Percentiles rank a stretch among this genome's conserved stretches.
Conservation (phyloP, 2,797 vertebrate genomes). For the Dendrocincla tyrannina region DNA sequence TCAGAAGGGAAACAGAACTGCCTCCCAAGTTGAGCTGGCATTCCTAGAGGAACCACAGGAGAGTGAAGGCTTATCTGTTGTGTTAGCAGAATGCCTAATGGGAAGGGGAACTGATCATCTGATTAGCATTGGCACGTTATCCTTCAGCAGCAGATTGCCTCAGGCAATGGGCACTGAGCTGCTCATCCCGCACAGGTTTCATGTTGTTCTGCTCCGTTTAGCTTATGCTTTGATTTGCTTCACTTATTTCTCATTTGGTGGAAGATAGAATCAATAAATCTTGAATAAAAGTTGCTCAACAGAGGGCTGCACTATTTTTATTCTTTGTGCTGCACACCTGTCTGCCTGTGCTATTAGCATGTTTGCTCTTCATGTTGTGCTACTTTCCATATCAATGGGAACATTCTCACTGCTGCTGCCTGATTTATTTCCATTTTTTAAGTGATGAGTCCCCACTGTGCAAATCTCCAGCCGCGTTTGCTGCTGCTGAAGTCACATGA, state of each 20-base stretch:
- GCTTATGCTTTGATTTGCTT: constrained; percentile 49
- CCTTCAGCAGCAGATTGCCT: constrained; percentile 49
- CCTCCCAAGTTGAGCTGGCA: not conserved
- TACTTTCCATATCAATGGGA: not conserved
- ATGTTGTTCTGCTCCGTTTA: constrained; percentile 28
- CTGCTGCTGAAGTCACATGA: not conserved
- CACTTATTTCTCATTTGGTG: constrained; percentile 40
- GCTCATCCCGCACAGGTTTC: not conserved
- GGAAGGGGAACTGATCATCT: constrained; percentile 1
- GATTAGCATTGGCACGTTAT: constrained; percentile 33
- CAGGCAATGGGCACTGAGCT: not conserved
- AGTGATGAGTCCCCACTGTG: not conserved
- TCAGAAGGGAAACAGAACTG: not conserved
- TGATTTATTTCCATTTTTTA: not conserved
- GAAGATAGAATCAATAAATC: constrained; percentile 39
- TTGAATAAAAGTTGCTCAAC: not conserved
- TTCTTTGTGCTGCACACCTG: not conserved
- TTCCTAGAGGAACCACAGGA: not conserved
- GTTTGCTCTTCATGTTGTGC: not conserved
- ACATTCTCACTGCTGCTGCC: not conserved
- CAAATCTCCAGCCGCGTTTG: not conserved
- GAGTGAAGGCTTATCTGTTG: not conserved
- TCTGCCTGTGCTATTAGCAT: not conserved
- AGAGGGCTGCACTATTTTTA: not conserved
- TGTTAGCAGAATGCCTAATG: constrained; percentile 19